phyloP scores from a whole-genome alignment of 2,888 invertebrate genomes.

The Drosophila quinaria region DNA sequence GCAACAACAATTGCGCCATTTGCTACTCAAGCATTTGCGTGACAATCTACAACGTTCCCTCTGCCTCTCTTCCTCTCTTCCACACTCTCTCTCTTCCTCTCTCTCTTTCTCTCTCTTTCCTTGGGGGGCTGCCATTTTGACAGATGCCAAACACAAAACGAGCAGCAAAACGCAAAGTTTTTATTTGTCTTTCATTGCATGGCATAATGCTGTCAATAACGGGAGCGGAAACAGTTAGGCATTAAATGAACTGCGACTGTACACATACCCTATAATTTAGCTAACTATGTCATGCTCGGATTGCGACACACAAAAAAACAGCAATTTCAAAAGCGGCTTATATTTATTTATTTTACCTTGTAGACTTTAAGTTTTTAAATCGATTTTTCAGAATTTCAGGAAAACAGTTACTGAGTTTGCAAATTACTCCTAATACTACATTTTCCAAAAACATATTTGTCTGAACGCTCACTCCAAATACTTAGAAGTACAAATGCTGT shows the following conservation, averaged over 20 bases:
- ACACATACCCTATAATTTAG: conserved; percentile 35
- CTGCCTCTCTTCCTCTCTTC: background rate
- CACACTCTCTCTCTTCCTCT: too few species aligned
- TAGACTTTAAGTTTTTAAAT: background rate
- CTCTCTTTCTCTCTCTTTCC: too few species aligned
- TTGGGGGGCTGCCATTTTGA: conserved; percentile 57
- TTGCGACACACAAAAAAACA: too few species aligned
- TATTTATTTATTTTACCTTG: background rate
- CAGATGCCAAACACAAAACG: conserved; percentile 74
- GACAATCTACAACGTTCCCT: conserved; percentile 41
- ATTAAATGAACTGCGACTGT: conserved; percentile 3
- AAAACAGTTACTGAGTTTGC: too few species aligned
- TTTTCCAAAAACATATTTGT: background rate
- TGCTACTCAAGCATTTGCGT: conserved; percentile 65
- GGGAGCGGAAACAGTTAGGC: background rate
- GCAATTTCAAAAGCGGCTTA: background rate
- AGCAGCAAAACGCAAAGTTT: conserved; percentile 67
- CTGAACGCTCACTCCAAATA: background rate
- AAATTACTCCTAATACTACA: too few species aligned
- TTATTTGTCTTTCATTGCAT: conserved; percentile 65
- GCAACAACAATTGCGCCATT: conserved; percentile 45
- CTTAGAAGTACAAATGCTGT: background rate
- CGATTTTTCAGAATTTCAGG: too few species aligned
- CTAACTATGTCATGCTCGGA: background rate
- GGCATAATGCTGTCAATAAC: conserved; percentile 55